phyloP scores from a whole-genome alignment of 2,113 vertebrate genomes.

The Crotalus tigris region DNA sequence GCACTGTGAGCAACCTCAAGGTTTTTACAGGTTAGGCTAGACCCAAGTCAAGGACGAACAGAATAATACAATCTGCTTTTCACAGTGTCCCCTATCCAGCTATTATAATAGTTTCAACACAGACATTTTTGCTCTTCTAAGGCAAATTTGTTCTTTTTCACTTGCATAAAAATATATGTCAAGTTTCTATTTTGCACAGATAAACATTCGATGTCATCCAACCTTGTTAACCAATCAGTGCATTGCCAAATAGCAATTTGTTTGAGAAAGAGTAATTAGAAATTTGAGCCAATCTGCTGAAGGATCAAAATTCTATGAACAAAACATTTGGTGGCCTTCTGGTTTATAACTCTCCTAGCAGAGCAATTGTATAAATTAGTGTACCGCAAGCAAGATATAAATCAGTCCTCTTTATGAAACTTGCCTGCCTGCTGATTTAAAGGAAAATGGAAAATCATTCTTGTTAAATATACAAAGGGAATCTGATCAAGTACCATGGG shows the following conservation, averaged over 20 bases:
- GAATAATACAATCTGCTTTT: neutral
- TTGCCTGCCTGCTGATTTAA: constrained; percentile 4
- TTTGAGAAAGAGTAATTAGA: constrained; percentile 16
- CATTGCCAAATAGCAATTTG: constrained; percentile 32
- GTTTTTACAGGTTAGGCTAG: neutral
- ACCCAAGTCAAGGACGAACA: neutral
- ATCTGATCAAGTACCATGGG: constrained; percentile 7
- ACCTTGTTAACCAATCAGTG: neutral
- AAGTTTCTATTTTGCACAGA: neutral
- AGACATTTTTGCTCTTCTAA: neutral
- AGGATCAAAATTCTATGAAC: constrained; percentile 2
- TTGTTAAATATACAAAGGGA: constrained; percentile 17
- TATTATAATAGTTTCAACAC: neutral
- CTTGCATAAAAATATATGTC: constrained; percentile 1
- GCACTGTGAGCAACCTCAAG: neutral
- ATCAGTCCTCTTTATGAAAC: neutral
- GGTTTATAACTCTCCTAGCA: constrained; percentile 3
- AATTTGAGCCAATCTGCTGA: constrained; percentile 23
- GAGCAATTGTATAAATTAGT: constrained; percentile 10
- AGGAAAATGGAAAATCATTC: constrained; percentile 18
- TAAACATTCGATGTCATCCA: constrained; percentile 1
- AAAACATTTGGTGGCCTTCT: constrained; percentile 3
- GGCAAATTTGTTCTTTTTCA: constrained; percentile 1
- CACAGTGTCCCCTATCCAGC: neutral
- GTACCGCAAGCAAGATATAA: neutral